phyloP scores from a whole-genome alignment of 2,888 invertebrate genomes.

The Monochamus alternatus region DNA sequence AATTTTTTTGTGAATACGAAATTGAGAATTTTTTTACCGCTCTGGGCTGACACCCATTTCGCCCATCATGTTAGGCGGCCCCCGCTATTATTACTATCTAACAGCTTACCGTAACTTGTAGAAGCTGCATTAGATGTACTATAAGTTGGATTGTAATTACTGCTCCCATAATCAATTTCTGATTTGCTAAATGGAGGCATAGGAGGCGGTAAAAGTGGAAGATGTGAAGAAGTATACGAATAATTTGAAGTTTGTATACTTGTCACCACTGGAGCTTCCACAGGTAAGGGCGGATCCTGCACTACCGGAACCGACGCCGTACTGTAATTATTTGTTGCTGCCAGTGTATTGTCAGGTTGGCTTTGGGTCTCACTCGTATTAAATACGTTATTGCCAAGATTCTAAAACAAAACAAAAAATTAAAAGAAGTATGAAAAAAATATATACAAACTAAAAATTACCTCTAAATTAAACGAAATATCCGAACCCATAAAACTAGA shows the following conservation, averaged over 20 bases:
- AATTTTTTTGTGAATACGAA: no score
- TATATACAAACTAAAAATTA: slow-evolving; percentile 47
- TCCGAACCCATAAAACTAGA: slow-evolving; percentile 79
- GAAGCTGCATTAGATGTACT: slow-evolving; percentile 27
- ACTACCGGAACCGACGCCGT: slow-evolving; percentile 67
- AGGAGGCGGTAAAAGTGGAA: slow-evolving; percentile 75
- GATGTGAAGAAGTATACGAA: slow-evolving; percentile 59
- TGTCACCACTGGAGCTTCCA: slow-evolving; percentile 48
- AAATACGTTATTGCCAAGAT: slow-evolving; percentile 53
- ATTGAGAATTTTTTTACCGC: no score
- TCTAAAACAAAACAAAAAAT: slow-evolving; percentile 50
- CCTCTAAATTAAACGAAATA: slow-evolving; percentile 75
- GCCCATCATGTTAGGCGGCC: no score
- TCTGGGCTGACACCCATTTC: no score
- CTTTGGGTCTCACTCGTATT: slow-evolving; percentile 21
- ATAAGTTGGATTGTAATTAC: slow-evolving; percentile 43
- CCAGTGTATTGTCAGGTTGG: slow-evolving; percentile 17
- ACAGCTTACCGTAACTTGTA: slow-evolving; percentile 52
- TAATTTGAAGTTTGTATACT: slow-evolving; percentile 50
- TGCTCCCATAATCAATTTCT: slow-evolving; percentile 49
- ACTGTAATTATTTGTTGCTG: slow-evolving; percentile 43
- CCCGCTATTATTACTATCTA: not conserved
- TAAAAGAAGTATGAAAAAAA: no score
- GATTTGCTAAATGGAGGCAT: slow-evolving; percentile 69
- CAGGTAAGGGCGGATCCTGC: slow-evolving; percentile 63